Base-by-base conservation (phyloP, 1,140 invertebrate genomes). In the Ladona fulva region DNA sequence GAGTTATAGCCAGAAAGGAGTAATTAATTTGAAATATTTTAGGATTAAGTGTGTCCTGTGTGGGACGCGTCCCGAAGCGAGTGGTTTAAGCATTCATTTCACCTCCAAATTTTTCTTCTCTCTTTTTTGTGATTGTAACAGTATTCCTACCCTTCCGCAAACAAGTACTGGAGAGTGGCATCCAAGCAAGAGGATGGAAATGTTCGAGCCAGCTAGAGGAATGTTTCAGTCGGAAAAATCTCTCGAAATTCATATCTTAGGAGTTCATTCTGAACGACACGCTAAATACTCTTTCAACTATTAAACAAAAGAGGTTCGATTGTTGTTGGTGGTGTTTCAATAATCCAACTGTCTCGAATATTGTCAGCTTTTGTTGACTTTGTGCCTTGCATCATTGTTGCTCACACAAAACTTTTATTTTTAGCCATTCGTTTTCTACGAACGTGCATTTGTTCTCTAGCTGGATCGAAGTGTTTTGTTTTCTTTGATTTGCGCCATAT, bases 341-440 rank as follows among this genome's bases (percentile, higher is more conserved):
- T 66, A 66, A 66, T 66, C 52, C 52, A 66, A 66, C 52, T 66
- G 52, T 66, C 52, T 66, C n/a, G 52, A 66, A 66, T 22, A 66
- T 66, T 66, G 52, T 66, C 52, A 66, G 52, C 52, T 66, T 66
- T 66, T 66, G 52, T 66, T 66, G 52, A 66, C 52, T 66, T 66
- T 12, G 52, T 66, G 52, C 52, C 52, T 66, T 66, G 52, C 52
- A 19, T 19, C 3, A 6, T 52, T 52, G 3, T 66, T 66, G 52
- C 52, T 66, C 52, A 66, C 16, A 66, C 16, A 12, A 6, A 66
- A 16, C 12, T 3, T 66, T 66, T 6, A 66, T 66, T 66, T 66
- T 66, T 66, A 66, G 52, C 52, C n/a, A 66, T 66, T 66, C 52
- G 52, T 66, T 66, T 66, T 66, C 52, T 66, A 66, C n/a, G 52